phyloP scores from a whole-genome alignment of 2,888 invertebrate species.

The Pteria penguin region DNA sequence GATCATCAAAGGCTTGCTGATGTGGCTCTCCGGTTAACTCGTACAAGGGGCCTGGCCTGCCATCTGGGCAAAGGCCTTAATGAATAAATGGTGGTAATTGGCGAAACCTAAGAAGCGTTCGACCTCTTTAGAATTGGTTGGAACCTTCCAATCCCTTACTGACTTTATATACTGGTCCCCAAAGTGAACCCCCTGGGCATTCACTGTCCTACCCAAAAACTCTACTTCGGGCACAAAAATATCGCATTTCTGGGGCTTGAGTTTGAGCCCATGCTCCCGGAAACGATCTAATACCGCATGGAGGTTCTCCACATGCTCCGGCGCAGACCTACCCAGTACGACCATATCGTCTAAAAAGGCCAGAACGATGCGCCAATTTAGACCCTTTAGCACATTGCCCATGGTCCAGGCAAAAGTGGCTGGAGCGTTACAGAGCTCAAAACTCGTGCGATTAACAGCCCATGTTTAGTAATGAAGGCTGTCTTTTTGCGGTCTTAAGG shows the following conservation, averaged over 20 bases:
- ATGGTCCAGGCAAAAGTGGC: constrained; percentile 30
- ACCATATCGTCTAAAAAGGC: constrained; percentile 40
- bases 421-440: constrained; percentile 46
- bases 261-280: constrained; percentile 10
- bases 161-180: background rate
- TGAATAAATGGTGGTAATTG: constrained; percentile 32
- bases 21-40: constrained; percentile 28
- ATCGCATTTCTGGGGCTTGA: constrained; percentile 32
- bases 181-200: constrained; percentile 1
- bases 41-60: constrained; percentile 32
- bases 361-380: constrained; percentile 37
- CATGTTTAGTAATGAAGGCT: constrained; percentile 42
- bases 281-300: constrained; percentile 17
- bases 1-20: constrained; percentile 25
- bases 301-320: constrained; percentile 26
- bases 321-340: constrained; percentile 8
- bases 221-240: constrained; percentile 14
- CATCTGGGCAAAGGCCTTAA: constrained; percentile 18
- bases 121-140: constrained; percentile 17
- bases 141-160: constrained; percentile 29
- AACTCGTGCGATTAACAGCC: constrained; percentile 39
- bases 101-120: constrained; percentile 35
- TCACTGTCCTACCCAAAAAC: constrained; percentile 18
- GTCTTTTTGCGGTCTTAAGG: constrained; percentile 36
- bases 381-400: constrained; percentile 21